phyloP scores from a whole-genome alignment of 2,113 vertebrate genomes.

The Spilogale gracilis region DNA sequence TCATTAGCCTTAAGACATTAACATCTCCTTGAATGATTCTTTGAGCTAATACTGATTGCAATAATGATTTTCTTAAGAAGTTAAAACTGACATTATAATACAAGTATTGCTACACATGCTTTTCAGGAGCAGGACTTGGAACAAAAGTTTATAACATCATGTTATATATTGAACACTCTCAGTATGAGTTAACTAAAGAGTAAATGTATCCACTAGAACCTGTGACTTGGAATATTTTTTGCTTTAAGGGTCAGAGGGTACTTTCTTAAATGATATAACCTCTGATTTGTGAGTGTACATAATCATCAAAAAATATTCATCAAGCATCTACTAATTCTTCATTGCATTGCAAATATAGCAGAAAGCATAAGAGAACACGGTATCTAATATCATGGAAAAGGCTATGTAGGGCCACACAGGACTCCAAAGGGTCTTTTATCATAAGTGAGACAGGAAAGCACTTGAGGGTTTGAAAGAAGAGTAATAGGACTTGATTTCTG shows the following conservation, averaged over 20 bases:
- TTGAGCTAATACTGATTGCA: conserved; percentile 47
- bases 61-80: conserved; percentile 63
- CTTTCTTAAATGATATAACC: neutral
- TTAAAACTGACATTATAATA: conserved; percentile 50
- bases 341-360: neutral
- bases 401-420: neutral
- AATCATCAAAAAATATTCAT: conserved; percentile 42
- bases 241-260: conserved; percentile 34
- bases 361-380: neutral
- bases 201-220: conserved; percentile 32
- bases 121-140: conserved; percentile 40
- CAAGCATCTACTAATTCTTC: neutral
- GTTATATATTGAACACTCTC: conserved; percentile 1
- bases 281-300: neutral
- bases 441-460: neutral
- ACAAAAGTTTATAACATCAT: conserved; percentile 38
- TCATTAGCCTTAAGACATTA: neutral
- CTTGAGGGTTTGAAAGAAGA: neutral
- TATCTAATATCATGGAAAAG: neutral
- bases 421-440: neutral
- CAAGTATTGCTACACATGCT: neutral
- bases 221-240: neutral
- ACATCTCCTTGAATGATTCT: conserved; percentile 19
- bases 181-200: conserved; percentile 35
- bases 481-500: neutral